Evolutionary conservation across 2,113 vertebrate species (phyloP).

Genomic region (Castor canadensis): DNA sequence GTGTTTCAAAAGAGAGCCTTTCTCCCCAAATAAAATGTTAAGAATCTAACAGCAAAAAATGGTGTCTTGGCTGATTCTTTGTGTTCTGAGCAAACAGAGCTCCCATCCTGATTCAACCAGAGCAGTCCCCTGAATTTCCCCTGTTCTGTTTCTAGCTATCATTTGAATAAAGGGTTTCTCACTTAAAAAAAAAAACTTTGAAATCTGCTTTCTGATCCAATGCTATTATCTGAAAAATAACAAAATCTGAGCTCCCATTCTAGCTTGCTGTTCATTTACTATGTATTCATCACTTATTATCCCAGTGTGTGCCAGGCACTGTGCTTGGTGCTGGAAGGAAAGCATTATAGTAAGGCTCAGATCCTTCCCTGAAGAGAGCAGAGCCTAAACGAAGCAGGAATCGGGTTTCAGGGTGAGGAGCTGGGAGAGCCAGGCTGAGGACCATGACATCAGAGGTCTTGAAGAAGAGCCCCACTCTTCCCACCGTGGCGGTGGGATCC

Average conservation of each 20-base stretch:
- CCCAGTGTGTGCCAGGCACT: not conserved
- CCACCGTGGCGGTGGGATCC: too few species aligned
- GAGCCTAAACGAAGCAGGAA: not conserved
- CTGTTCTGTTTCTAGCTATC: not conserved
- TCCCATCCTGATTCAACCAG: not conserved
- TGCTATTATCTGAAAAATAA: not conserved
- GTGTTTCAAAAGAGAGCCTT: not conserved
- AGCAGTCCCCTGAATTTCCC: not conserved
- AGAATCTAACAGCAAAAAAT: not conserved
- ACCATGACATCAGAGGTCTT: fast-evolving
- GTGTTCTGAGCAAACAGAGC: not conserved
- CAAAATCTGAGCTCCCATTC: not conserved
- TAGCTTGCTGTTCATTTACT: not conserved
- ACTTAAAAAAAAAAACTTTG: not conserved
- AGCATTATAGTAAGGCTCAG: not conserved
- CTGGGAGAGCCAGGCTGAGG: not conserved
- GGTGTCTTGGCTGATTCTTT: not conserved
- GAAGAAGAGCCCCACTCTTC: too few species aligned
- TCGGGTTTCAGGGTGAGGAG: not conserved
- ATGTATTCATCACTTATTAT: not conserved
- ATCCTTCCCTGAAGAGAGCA: not conserved
- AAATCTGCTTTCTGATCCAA: not conserved
- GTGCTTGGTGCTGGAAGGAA: not conserved
- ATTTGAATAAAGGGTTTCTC: not conserved
- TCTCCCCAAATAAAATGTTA: not conserved